Evolutionary conservation across 2,113 vertebrate genomes (phyloP).

Genomic region (Aleadryas rufinucha): DNA sequence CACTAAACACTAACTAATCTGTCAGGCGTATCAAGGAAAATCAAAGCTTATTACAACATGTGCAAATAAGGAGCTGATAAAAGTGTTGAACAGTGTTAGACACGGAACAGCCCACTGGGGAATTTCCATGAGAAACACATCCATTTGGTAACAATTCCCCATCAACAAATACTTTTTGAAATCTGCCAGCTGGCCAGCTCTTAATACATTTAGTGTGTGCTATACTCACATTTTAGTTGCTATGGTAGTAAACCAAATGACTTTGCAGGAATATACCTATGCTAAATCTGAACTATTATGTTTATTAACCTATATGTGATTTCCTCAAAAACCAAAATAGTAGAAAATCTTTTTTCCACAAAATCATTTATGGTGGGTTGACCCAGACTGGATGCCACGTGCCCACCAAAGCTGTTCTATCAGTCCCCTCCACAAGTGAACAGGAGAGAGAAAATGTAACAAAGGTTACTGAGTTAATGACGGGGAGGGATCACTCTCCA

Average conservation of each 20-base stretch:
- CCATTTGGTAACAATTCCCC: neutral
- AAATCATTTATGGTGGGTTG: neutral
- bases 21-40: neutral
- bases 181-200: constrained; percentile 1
- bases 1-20: neutral
- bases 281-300: neutral
- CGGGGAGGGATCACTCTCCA: neutral
- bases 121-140: neutral
- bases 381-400: neutral
- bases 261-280: neutral
- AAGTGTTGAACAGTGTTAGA: neutral
- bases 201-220: neutral
- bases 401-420: neutral
- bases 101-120: neutral
- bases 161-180: neutral
- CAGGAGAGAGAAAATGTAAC: neutral
- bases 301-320: neutral
- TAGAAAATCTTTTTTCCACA: neutral
- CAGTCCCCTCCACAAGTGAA: neutral
- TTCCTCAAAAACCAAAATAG: neutral
- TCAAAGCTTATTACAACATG: neutral
- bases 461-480: neutral
- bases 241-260: neutral
- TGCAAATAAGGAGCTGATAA: neutral
- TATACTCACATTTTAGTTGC: neutral